phyloP scores from a whole-genome alignment of 2,113 vertebrate genomes.

The Pollachius pollachius region DNA sequence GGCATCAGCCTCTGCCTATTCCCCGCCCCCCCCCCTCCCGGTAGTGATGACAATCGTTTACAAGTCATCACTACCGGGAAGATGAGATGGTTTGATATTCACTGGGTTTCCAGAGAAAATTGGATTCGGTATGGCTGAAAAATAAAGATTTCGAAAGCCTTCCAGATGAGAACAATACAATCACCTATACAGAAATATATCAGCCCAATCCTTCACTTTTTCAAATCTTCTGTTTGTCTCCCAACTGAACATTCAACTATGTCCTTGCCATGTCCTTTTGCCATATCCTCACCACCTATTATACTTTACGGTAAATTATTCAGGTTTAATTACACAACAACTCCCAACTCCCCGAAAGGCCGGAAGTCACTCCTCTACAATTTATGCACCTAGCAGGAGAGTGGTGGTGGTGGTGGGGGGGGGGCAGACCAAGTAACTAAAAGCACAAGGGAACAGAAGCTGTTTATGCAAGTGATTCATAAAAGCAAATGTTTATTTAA shows the following conservation, averaged over 20 bases:
- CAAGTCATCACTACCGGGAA: constrained; percentile 25
- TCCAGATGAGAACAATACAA: too few species aligned
- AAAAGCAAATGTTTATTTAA: too few species aligned
- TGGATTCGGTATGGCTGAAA: too few species aligned
- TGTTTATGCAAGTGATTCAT: too few species aligned
- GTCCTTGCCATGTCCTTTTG: background rate
- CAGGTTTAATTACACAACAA: constrained; percentile 39
- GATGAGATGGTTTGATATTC: too few species aligned
- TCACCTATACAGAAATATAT: too few species aligned
- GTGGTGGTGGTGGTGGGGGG: too few species aligned
- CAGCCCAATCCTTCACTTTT: background rate
- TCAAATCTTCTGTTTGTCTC: constrained; percentile 28
- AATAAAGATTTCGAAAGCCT: too few species aligned
- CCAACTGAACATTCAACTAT: background rate
- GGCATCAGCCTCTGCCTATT: constrained; percentile 2
- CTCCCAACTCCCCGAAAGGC: constrained; percentile 15
- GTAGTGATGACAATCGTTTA: too few species aligned
- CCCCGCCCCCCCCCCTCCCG: background rate
- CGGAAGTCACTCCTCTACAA: constrained; percentile 28
- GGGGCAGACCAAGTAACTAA: too few species aligned
- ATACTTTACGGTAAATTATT: constrained; percentile 33
- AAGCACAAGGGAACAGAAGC: too few species aligned
- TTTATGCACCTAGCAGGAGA: constrained; percentile 31
- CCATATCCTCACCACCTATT: constrained; percentile 12
- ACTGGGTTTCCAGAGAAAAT: too few species aligned